phyloP scores from a whole-genome alignment of 2,113 vertebrate species.

The Colistium nudipinnis region DNA sequence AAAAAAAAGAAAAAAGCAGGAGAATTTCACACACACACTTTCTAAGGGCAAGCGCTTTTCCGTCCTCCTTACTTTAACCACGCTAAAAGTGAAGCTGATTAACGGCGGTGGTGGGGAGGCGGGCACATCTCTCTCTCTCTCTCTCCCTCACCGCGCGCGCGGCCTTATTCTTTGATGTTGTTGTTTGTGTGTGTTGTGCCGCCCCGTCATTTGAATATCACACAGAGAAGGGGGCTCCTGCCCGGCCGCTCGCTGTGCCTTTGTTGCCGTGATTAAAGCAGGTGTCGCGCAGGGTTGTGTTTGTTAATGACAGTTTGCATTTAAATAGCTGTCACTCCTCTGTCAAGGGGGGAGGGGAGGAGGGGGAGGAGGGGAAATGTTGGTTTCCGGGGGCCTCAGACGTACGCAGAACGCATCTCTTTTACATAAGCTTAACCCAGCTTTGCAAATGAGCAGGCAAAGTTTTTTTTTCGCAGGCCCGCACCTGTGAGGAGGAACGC shows the following conservation, averaged over 20 bases:
- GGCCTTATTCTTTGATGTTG: constrained; percentile 83
- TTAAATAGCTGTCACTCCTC: constrained; percentile 83
- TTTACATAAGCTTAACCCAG: constrained; percentile 85
- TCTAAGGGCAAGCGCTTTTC: constrained; percentile 55
- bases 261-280: constrained; percentile 85
- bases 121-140: constrained; percentile 53
- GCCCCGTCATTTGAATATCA: constrained; percentile 85
- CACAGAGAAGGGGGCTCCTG: constrained; percentile 75
- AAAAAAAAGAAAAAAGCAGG: constrained; percentile 4
- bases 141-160: no score
- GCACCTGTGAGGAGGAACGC: constrained; percentile 46
- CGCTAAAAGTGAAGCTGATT: constrained; percentile 80
- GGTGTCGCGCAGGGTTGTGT: constrained; percentile 82
- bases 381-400: constrained; percentile 77
- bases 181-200: constrained; percentile 79
- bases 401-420: constrained; percentile 76
- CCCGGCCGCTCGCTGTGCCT: constrained; percentile 81
- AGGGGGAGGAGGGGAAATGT: constrained; percentile 59
- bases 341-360: constrained; percentile 67
- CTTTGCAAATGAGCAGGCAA: constrained; percentile 79
- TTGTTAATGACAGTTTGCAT: constrained; percentile 84
- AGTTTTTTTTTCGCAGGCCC: constrained; percentile 62
- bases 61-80: constrained; percentile 68
- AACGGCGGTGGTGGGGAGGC: constrained; percentile 63
- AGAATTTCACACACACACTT: constrained; percentile 12